These are phyloP conservation scores for Fistularia tabacaria DNA, from an alignment of 2,797 vertebrate species.

Conservation along the genomic window DNA sequence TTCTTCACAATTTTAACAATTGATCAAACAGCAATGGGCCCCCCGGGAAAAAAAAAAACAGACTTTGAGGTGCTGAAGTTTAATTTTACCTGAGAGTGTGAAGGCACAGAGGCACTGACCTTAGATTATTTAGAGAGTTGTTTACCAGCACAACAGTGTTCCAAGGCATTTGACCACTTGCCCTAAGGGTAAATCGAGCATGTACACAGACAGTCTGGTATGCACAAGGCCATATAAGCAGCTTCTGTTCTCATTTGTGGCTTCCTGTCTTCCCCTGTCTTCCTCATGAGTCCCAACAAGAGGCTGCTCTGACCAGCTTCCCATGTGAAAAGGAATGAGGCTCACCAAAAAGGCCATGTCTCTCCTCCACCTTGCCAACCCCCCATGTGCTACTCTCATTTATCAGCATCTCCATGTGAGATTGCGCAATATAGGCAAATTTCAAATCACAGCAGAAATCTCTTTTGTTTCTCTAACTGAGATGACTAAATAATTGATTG, in stretches of 20 bases:
- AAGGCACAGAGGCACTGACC: conserved; percentile 1
- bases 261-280: conserved; percentile 53
- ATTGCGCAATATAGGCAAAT: too few relatives aligned
- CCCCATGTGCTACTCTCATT: conserved; percentile 1
- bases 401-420: conserved; percentile 7
- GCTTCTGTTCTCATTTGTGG: conserved; percentile 64
- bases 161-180: conserved; percentile 33
- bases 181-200: conserved; percentile 34
- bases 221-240: conserved; percentile 50
- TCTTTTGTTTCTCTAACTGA: too few relatives aligned
- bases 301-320: conserved; percentile 43
- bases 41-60: background rate
- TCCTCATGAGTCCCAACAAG: conserved; percentile 38
- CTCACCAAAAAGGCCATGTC: conserved; percentile 32
- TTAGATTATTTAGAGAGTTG: conserved; percentile 21
- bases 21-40: too few relatives aligned
- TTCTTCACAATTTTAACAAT: too few relatives aligned
- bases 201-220: conserved; percentile 49
- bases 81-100: conserved; percentile 8
- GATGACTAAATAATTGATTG: too few relatives aligned
- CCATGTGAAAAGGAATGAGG: conserved; percentile 52
- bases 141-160: conserved; percentile 32
- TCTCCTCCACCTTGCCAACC: conserved; percentile 9
- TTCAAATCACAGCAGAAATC: too few relatives aligned
- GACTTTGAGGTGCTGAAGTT: background rate